Evolutionary conservation across 2,888 invertebrate genomes (phyloP), one percentile per base, ranked within the genome.

Genomic region (Lasioglossum zephyrum): DNA sequence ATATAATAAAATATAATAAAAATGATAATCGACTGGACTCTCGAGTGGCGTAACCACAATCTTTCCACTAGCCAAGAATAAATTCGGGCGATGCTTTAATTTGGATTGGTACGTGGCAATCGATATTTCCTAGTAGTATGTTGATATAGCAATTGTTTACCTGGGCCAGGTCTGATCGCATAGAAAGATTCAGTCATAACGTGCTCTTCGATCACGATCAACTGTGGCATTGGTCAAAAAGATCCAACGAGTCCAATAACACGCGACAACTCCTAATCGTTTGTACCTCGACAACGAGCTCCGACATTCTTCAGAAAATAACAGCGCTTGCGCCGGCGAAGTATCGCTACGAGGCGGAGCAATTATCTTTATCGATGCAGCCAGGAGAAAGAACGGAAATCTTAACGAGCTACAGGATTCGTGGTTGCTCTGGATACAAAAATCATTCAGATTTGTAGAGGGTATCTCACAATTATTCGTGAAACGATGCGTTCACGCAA

Each of bases 331-430:
- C 60, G 36, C 39, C 36, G n/a, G 49, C 47, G 2, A 72, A 39
- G 26, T 76, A 53, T 47, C 72, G 36, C 18, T 26, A 44, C 76
- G 6, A 76, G 44, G 57, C 70, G 70, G 18, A 31, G n/a, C 53
- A 47, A 77, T 72, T 81, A 77, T 77, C 60, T 5, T 63, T 22
- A 72, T 77, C 81, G 72, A 60, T 63, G 41, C 81, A 39, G 47
- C 16, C 26, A 11, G 8, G 39, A 8, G 39, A 18, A n/a, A 8
- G 18, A 36, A 72, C 13, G 76, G 16, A 31, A 44, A 44, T 6
- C 4, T 72, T 39, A 18, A 66, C 63, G 49, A 79, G 66, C 39
- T 9, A 22, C 69, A 18, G 11, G 36, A 77, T 53, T 53, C 18
- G 13, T 69, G 5, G 18, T 4, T 36, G 16, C 36, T n/a, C 41